Evolutionary conservation across 2,797 vertebrate species (phyloP).

Genomic region (Melanotaenia pygmaea): DNA sequence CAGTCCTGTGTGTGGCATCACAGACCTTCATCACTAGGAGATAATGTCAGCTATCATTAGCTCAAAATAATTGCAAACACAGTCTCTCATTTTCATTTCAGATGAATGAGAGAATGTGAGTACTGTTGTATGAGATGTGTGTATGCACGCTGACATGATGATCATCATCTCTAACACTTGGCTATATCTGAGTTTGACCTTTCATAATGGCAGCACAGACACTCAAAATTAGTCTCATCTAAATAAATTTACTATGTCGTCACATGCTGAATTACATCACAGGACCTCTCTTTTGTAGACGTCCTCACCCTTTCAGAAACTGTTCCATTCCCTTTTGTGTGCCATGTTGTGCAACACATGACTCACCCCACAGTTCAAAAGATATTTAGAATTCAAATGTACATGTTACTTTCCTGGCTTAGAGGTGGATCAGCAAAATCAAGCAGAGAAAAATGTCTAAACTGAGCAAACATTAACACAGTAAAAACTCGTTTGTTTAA

Average conservation of each 20-base stretch:
- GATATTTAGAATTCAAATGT: constrained; percentile 1
- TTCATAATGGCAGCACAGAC: constrained; percentile 49
- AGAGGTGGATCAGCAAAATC: background rate
- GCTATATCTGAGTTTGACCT: constrained; percentile 60
- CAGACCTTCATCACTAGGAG: constrained; percentile 49
- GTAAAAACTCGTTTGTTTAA: background rate
- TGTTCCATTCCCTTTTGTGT: background rate
- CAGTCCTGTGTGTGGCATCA: no score
- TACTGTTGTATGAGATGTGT: constrained; percentile 26
- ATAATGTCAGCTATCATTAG: constrained; percentile 69
- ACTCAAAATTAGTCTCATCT: constrained; percentile 54
- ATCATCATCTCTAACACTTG: constrained; percentile 48
- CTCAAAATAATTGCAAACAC: constrained; percentile 30
- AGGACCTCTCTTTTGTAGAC: background rate
- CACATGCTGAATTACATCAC: constrained; percentile 43
- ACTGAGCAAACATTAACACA: background rate
- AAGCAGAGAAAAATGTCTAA: background rate
- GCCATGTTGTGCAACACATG: background rate
- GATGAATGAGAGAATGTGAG: constrained; percentile 39
- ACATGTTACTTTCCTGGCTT: background rate
- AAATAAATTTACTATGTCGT: constrained; percentile 38
- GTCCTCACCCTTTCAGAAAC: background rate
- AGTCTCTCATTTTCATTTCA: constrained; percentile 34
- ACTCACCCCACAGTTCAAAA: constrained; percentile 3
- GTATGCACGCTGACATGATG: constrained; percentile 30